Percentiles rank a stretch among this genome's conserved stretches.
phyloP scores from a whole-genome alignment of 2,888 invertebrate genomes.

The Megalurothrips usitatus region DNA sequence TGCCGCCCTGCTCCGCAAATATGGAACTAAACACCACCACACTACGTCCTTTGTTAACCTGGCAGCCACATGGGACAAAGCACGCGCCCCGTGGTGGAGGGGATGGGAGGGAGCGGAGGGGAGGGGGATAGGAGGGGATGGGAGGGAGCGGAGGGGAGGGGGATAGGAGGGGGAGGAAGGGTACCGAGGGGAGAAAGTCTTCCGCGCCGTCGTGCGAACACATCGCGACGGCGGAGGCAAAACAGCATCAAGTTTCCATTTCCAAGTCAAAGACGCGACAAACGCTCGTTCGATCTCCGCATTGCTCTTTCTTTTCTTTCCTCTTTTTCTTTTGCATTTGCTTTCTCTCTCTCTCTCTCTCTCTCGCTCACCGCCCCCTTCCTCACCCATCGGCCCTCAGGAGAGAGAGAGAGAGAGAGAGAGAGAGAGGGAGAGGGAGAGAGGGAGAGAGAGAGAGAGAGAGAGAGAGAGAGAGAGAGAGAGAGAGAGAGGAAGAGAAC shows the following conservation, averaged over 20 bases:
- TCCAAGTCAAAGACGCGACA: background rate
- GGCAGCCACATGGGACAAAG: background rate
- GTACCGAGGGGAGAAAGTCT: background rate
- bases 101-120: background rate
- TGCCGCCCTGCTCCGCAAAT: background rate
- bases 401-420: constrained; percentile 27
- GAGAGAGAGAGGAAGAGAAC: background rate
- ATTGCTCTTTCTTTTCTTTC: no score
- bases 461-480: constrained; percentile 29
- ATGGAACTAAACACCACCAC: constrained; percentile 1
- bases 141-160: background rate
- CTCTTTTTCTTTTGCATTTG: no score
- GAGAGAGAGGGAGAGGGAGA: constrained; percentile 32
- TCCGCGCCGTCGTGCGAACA: background rate
- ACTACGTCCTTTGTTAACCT: background rate
- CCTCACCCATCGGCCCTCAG: no score
- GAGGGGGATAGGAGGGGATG: background rate
- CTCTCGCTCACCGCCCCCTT: no score
- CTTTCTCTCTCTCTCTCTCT: no score
- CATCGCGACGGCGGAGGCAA: background rate
- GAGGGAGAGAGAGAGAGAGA: constrained; percentile 30
- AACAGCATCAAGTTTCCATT: constrained; percentile 8
- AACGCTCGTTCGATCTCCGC: no score
- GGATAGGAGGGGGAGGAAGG: background rate
- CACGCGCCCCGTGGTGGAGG: background rate